Percentiles rank a stretch among this genome's conserved stretches.
These are phyloP conservation scores for Bostrychus sinensis DNA, from an alignment of 2,113 vertebrate genomes.

Conservation along the genomic window DNA sequence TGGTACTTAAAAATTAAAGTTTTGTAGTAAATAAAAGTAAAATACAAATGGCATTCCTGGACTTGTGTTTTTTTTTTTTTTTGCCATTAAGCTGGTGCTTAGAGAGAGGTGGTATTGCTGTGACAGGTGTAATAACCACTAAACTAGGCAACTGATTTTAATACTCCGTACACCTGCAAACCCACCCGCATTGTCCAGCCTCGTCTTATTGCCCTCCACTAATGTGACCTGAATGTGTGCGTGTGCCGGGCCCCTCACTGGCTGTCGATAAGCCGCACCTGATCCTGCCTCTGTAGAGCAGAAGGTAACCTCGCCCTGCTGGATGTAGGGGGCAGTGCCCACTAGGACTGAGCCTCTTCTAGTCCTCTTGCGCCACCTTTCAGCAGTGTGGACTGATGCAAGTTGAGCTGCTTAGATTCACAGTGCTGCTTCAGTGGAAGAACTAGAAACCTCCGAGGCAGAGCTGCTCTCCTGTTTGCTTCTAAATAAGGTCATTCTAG, in stretches of 20 bases:
- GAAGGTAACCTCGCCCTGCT: constrained; percentile 48
- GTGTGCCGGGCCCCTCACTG: constrained; percentile 57
- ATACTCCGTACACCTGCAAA: constrained; percentile 49
- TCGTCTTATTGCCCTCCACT: constrained; percentile 48
- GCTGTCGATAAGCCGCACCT: constrained; percentile 56
- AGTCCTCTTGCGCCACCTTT: constrained; percentile 68
- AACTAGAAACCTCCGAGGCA: constrained; percentile 18
- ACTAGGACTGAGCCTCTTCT: neutral
- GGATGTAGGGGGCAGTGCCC: constrained; percentile 44
- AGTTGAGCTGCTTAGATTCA: constrained; percentile 1
- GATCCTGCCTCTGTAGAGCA: constrained; percentile 46
- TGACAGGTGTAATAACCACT: too few species aligned
- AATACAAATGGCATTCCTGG: too few species aligned
- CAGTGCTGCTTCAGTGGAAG: neutral
- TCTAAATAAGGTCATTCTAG: constrained; percentile 64
- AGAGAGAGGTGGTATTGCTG: too few species aligned
- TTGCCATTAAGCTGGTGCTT: too few species aligned
- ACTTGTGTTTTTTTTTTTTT: too few species aligned
- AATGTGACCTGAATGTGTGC: constrained; percentile 72
- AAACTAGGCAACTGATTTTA: too few species aligned
- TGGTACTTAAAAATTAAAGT: too few species aligned
- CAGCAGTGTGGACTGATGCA: constrained; percentile 16
- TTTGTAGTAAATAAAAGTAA: too few species aligned
- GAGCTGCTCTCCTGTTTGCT: constrained; percentile 24
- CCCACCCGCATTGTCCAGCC: constrained; percentile 55